Percentiles rank a stretch among this genome's conserved stretches.
These are phyloP conservation scores for Tribolium freemani DNA, from an alignment of 2,888 invertebrate species.

Conservation along the genomic window DNA sequence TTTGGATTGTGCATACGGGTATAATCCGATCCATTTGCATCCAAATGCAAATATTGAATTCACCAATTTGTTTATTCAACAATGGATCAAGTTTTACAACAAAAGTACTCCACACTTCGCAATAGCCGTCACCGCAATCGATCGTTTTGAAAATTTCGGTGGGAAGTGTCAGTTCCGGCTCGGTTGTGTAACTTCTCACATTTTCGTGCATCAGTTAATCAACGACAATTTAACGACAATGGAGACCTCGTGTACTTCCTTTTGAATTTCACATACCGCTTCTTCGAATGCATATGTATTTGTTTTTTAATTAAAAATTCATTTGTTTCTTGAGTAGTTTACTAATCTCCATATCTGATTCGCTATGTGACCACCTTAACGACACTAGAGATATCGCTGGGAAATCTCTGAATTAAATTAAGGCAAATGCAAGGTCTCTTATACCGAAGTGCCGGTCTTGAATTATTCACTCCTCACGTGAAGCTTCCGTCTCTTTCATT, in stretches of 20 bases:
- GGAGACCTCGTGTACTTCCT: conserved; percentile 49
- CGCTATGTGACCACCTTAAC: conserved; percentile 65
- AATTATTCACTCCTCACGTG: conserved; percentile 58
- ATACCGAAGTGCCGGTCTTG: conserved; percentile 58
- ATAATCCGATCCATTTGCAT: conserved; percentile 38
- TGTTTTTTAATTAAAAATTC: conserved; percentile 63
- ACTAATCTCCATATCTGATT: conserved; percentile 65
- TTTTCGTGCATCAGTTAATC: conserved; percentile 46
- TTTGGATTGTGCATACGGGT: conserved; percentile 28
- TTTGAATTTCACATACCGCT: conserved; percentile 61
- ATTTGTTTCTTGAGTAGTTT: conserved; percentile 62
- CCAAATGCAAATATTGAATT: conserved; percentile 27
- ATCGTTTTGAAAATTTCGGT: not conserved
- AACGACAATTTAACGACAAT: conserved; percentile 44
- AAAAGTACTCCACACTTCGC: not conserved
- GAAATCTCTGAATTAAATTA: conserved; percentile 64
- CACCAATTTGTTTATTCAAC: conserved; percentile 23
- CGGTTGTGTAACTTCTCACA: conserved; percentile 42
- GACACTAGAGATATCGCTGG: conserved; percentile 63
- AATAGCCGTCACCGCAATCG: not conserved
- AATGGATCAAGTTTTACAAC: not conserved
- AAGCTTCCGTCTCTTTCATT: conserved; percentile 51
- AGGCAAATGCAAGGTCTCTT: conserved; percentile 62
- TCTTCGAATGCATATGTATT: conserved; percentile 63
- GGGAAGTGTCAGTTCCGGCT: not conserved